phyloP scores from a whole-genome alignment of 2,797 vertebrate genomes.

The Falco biarmicus region DNA sequence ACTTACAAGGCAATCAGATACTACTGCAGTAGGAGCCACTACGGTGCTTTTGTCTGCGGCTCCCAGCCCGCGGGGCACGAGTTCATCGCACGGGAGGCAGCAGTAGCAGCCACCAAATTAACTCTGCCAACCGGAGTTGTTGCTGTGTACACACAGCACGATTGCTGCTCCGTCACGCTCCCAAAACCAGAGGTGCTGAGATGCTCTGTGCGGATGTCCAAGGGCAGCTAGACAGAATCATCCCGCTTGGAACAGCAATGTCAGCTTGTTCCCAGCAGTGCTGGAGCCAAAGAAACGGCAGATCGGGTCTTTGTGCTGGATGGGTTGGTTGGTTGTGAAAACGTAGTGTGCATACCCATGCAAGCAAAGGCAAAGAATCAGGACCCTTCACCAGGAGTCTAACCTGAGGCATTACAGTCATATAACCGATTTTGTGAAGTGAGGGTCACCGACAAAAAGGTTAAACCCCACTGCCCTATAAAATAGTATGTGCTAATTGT shows the following conservation, averaged over 20 bases:
- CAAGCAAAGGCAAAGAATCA: neutral
- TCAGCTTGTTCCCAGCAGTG: neutral
- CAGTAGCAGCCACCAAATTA: neutral
- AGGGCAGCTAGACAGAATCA: neutral
- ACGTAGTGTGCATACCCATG: accelerated
- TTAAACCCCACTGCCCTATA: neutral
- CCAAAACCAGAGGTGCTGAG: neutral
- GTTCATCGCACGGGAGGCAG: neutral
- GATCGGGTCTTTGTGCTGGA: neutral
- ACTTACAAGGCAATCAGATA: neutral
- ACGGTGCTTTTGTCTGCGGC: neutral
- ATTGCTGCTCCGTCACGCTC: accelerated
- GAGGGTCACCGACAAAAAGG: neutral
- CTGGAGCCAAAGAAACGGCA: neutral
- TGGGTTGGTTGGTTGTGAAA: neutral
- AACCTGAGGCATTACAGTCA: neutral
- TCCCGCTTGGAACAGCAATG: neutral
- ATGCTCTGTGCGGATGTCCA: neutral
- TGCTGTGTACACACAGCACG: accelerated
- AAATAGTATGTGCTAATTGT: neutral
- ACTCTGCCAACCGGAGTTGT: neutral
- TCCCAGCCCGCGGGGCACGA: neutral
- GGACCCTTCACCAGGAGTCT: neutral
- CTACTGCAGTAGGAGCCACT: neutral
- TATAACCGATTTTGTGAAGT: neutral